Conservation (phyloP, 2,113 vertebrate genomes). For the Megalops atlanticus region DNA sequence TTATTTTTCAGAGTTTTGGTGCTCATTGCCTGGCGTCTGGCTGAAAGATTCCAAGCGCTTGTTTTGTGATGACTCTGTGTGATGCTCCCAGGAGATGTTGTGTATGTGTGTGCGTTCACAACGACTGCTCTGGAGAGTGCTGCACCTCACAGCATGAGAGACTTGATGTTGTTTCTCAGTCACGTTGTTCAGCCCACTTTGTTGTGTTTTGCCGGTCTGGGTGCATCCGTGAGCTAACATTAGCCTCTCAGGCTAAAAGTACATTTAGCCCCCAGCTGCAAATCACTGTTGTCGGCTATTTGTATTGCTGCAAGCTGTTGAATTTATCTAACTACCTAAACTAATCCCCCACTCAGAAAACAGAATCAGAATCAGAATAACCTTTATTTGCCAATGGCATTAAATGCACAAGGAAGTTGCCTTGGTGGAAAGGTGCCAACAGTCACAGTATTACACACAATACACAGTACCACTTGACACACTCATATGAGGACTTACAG, state of each 20-base stretch:
- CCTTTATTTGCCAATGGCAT: no score
- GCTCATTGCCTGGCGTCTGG: constrained; percentile 18
- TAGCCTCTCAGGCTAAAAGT: background rate
- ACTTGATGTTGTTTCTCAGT: background rate
- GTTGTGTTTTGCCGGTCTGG: background rate
- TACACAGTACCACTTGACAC: no score
- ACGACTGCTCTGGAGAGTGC: background rate
- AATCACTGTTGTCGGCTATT: background rate
- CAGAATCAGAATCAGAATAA: no score
- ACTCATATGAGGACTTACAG: no score
- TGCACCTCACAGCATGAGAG: background rate
- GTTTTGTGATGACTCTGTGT: background rate
- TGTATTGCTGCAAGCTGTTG: background rate
- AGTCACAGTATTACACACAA: no score
- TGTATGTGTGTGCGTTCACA: background rate
- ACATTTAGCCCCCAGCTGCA: background rate
- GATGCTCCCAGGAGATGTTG: background rate
- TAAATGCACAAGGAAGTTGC: no score
- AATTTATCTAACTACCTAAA: background rate
- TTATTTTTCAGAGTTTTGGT: constrained; percentile 65
- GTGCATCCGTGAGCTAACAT: no score
- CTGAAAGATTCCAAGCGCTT: background rate
- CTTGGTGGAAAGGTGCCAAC: no score
- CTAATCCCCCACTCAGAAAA: no score
- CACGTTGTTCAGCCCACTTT: background rate